phyloP scores from a whole-genome alignment of 2,888 invertebrate genomes.

The Tethea ocularis region DNA sequence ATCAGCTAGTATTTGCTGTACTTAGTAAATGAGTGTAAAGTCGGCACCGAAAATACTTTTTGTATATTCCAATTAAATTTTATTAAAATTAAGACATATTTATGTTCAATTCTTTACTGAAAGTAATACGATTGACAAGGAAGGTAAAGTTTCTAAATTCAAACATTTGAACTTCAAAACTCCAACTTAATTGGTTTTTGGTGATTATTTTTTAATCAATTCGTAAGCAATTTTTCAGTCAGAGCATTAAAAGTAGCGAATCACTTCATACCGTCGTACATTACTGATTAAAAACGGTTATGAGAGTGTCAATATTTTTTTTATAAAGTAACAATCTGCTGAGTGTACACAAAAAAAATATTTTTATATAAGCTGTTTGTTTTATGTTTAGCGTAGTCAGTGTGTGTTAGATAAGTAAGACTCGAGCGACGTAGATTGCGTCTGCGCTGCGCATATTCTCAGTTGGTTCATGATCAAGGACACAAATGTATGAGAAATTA shows the following conservation, averaged over 20 bases:
- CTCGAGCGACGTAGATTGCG: constrained; percentile 3
- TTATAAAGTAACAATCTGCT: neutral
- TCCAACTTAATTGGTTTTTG: no score
- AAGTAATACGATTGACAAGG: no score
- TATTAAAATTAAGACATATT: no score
- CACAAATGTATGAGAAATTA: neutral
- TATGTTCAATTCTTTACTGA: no score
- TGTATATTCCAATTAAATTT: neutral
- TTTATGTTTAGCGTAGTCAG: neutral
- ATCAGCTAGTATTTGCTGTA: neutral
- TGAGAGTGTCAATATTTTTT: no score
- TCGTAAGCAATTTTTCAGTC: no score
- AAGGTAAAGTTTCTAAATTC: no score
- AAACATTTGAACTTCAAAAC: no score
- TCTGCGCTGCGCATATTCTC: neutral
- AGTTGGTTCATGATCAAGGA: neutral
- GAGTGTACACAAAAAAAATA: neutral
- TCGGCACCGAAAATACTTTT: neutral
- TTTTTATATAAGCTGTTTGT: neutral
- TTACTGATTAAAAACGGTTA: no score
- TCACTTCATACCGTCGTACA: no score
- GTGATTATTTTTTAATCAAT: no score
- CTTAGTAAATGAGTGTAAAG: neutral
- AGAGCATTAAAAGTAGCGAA: no score
- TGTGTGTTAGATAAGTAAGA: neutral